These are phyloP conservation scores for Acropora yongei DNA, from an alignment of 64 coral and sea anemone species.

Conservation along the genomic window DNA sequence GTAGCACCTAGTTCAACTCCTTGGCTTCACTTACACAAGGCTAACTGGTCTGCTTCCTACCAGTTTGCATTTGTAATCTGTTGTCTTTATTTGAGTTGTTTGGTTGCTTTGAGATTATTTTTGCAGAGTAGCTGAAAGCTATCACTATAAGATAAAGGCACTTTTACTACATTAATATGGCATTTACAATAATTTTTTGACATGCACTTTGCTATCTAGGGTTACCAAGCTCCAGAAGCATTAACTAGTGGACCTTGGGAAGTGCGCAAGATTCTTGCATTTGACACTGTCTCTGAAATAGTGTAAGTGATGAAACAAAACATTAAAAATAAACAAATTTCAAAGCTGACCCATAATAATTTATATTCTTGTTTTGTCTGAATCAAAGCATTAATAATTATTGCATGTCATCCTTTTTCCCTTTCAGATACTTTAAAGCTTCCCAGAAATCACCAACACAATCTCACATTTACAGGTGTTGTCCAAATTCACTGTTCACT, in stretches of 20 bases:
- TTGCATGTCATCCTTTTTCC: neutral
- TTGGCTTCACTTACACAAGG: too few species aligned
- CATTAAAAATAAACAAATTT: neutral
- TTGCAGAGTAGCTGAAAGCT: too few species aligned
- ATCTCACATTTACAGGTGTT: constrained; percentile 59
- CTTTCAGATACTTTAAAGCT: constrained; percentile 45
- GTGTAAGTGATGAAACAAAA: constrained; percentile 43
- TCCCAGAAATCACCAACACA: constrained; percentile 43
- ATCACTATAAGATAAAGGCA: too few species aligned
- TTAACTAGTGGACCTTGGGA: constrained; percentile 74
- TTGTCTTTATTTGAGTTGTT: too few species aligned
- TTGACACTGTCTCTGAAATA: constrained; percentile 52
- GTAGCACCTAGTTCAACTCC: too few species aligned
- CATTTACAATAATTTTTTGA: neutral
- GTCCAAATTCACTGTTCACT: neutral
- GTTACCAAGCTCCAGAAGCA: neutral
- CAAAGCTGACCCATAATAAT: neutral
- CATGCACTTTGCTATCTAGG: neutral
- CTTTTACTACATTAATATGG: too few species aligned
- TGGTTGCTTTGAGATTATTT: too few species aligned
- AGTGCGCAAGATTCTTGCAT: constrained; percentile 50
- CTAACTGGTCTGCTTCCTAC: too few species aligned
- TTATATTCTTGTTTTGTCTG: too few species aligned
- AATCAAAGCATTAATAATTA: too few species aligned
- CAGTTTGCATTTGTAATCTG: too few species aligned